Conservation (phyloP, 92 coral and sea anemone species). For the Micromussa lordhowensis region DNA sequence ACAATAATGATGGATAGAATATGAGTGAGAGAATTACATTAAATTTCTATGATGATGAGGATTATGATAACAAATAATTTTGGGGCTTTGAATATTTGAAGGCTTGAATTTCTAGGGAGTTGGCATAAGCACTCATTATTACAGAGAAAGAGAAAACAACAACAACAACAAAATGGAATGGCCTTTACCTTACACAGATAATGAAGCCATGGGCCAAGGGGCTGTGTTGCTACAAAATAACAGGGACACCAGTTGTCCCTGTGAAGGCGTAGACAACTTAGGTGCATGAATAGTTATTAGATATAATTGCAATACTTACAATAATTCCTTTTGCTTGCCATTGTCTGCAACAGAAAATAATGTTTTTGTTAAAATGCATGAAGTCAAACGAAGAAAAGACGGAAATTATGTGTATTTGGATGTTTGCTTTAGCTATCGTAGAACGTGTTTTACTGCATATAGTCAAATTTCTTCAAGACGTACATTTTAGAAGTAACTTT, state of each 20-base stretch:
- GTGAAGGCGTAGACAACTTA: constrained; percentile 35
- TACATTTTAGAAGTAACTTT: constrained; percentile 8
- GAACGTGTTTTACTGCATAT: constrained; percentile 3
- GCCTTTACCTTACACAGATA: constrained; percentile 38
- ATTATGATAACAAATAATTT: constrained; percentile 26
- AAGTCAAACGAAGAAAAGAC: constrained; percentile 28
- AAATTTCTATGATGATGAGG: constrained; percentile 26
- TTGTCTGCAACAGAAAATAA: constrained; percentile 43
- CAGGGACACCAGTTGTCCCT: constrained; percentile 55
- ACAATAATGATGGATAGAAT: constrained; percentile 43
- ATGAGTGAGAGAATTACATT: constrained; percentile 42
- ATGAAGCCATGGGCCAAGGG: constrained; percentile 30
- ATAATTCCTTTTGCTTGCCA: constrained; percentile 58
- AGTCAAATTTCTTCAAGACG: background rate
- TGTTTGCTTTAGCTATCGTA: constrained; percentile 6
- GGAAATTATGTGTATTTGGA: constrained; percentile 33
- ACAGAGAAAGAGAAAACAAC: constrained; percentile 17
- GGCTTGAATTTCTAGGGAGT: constrained; percentile 30
- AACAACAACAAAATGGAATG: too few relatives aligned
- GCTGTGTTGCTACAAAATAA: constrained; percentile 42
- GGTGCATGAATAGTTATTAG: constrained; percentile 43
- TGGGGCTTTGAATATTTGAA: constrained; percentile 1
- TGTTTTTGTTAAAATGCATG: constrained; percentile 25
- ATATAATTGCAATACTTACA: constrained; percentile 46
- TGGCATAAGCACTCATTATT: constrained; percentile 33